A percentile compares a stretch with the other conserved stretches of the same genome.
These are phyloP conservation scores for Neogale vison DNA, from an alignment of 2,113 vertebrate genomes.

Conservation along the genomic window DNA sequence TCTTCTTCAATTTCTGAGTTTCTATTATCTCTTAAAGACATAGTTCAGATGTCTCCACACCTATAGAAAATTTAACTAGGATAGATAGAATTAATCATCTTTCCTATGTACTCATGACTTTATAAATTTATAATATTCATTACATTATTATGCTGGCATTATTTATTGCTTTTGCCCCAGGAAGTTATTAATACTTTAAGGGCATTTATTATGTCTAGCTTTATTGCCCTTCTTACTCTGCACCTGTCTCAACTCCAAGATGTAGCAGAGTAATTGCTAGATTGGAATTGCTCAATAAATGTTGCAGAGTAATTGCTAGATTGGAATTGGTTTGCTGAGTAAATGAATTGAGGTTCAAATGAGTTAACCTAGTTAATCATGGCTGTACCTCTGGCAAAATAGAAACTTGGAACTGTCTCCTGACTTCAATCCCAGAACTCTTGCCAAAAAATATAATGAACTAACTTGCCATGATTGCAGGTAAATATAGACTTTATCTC, in stretches of 20 bases:
- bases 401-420: neutral
- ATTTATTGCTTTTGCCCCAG: neutral
- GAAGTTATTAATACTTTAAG: neutral
- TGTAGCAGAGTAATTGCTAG: neutral
- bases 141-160: neutral
- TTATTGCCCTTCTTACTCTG: neutral
- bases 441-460: neutral
- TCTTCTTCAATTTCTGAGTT: neutral
- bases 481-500: constrained; percentile 15
- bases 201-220: neutral
- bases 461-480: neutral
- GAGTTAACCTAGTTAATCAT: neutral
- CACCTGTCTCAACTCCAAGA: neutral
- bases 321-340: neutral
- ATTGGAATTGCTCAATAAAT: neutral
- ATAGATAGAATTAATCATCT: neutral
- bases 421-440: neutral
- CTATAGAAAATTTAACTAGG: neutral
- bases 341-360: neutral
- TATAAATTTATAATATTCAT: neutral
- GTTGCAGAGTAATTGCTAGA: neutral
- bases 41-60: neutral
- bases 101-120: neutral
- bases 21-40: neutral
- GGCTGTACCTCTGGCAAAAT: neutral